Evolutionary conservation across 2,888 invertebrate genomes (phyloP), one percentile per base, ranked within the genome.

Genomic region (Drosophila neotestacea): DNA sequence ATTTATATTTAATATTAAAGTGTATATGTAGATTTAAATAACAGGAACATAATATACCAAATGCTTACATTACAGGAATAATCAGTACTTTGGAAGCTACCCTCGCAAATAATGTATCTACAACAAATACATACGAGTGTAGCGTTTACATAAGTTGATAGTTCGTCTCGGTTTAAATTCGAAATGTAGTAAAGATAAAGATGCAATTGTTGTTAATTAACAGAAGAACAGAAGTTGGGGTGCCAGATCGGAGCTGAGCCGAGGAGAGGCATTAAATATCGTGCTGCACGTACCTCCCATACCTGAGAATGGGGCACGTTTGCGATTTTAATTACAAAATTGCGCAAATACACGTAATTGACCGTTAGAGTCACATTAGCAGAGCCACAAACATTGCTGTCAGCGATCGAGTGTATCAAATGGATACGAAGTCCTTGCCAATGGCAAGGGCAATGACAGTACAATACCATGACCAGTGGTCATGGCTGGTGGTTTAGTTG

Each of bases 391-490:
- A 73, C 76, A 65, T 65, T 55, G 79, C 79, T 78, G 76, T 73
- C 76, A 73, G 76, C 76, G 79, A 76, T 76, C 74, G 79, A 76
- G 74, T 78, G 74, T 69, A 78, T 76, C 76, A 78, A 76, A 73
- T 73, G 74, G 70, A 78, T 64, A 42, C 44, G 38, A 42, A 47
- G 64, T 44, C 55, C 22, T 44, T 28, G 73, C 34, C 39, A 55
- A n/a, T 44, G 42, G 34, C 36, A 28, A 38, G 32, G 32, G 36
- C 32, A 11, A 16, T 13, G 59, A 5, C n/a, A 13, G 2, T 46
- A 30, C 56, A 27, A 30, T 16, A 32, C 11, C 55, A 54, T 34
- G 39, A 5, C 16, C 41, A 11, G 46, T 55, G 51, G 68, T 54
- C 36, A 42, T 67, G 70, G 60, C 47, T 39, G 47, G 69, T 54